These are phyloP conservation scores for Platalea minor DNA, from an alignment of 2,797 vertebrate species.

Conservation along the genomic window DNA sequence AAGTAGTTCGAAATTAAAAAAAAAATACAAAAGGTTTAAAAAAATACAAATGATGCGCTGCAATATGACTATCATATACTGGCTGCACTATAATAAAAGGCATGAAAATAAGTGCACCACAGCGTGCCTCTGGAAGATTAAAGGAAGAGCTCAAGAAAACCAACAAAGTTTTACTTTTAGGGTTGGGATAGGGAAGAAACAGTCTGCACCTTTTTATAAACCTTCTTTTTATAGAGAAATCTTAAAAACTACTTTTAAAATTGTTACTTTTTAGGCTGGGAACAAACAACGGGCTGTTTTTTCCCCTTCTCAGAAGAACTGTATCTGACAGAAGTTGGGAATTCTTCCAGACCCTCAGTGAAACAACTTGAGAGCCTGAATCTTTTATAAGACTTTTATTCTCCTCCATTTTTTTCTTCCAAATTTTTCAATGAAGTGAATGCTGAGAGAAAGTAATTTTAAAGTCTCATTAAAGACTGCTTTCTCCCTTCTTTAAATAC, in stretches of 20 bases:
- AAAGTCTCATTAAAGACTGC: background rate
- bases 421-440: background rate
- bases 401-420: background rate
- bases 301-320: background rate
- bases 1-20: background rate
- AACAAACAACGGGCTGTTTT: background rate
- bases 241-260: background rate
- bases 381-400: background rate
- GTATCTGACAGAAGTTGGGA: background rate
- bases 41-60: background rate
- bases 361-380: background rate
- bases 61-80: background rate
- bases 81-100: background rate
- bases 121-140: background rate
- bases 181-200: background rate
- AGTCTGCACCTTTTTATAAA: background rate
- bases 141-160: background rate
- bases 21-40: background rate
- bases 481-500: background rate
- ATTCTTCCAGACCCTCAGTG: background rate
- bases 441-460: background rate
- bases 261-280: background rate
- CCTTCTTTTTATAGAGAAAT: background rate
- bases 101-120: background rate
- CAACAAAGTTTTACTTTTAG: background rate